Conservation (phyloP, 2,888 invertebrate species). For the Melipona beecheii region DNA sequence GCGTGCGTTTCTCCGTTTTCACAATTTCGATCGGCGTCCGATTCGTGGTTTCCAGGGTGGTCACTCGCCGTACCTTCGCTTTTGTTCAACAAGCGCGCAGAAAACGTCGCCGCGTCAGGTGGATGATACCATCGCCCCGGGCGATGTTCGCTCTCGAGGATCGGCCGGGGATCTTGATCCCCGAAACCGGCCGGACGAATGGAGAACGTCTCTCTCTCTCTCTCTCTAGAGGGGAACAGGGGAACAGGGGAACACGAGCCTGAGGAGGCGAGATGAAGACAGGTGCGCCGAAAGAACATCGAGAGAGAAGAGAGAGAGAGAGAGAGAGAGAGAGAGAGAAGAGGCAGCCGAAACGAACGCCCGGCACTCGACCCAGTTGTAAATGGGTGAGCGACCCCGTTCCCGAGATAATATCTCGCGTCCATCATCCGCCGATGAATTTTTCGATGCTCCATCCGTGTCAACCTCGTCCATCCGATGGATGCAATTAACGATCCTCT, state of each 20-base stretch:
- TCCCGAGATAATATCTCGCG: constrained; percentile 74
- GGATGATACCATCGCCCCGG: constrained; percentile 63
- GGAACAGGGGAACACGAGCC: constrained; percentile 9
- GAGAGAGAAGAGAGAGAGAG: neutral
- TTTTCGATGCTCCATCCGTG: constrained; percentile 70
- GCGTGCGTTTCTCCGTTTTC: neutral
- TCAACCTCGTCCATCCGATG: constrained; percentile 57
- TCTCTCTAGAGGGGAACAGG: neutral
- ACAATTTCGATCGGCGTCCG: neutral
- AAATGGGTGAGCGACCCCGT: constrained; percentile 82
- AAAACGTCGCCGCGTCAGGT: constrained; percentile 59
- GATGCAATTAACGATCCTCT: constrained; percentile 52
- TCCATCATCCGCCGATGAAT: constrained; percentile 77
- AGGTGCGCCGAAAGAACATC: constrained; percentile 25
- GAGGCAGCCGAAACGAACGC: constrained; percentile 63
- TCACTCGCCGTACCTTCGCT: constrained; percentile 33
- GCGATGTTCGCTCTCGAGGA: constrained; percentile 69
- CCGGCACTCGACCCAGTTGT: constrained; percentile 79
- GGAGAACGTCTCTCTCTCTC: constrained; percentile 41
- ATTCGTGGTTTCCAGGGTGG: neutral
- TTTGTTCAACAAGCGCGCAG: constrained; percentile 42
- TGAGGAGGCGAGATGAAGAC: constrained; percentile 45
- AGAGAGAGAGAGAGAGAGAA: constrained; percentile 23
- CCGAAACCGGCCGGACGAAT: constrained; percentile 48
- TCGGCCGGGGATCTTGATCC: constrained; percentile 62